Base-by-base conservation (phyloP, 2,888 invertebrate genomes). In the Rhorus exstirpatorius region DNA sequence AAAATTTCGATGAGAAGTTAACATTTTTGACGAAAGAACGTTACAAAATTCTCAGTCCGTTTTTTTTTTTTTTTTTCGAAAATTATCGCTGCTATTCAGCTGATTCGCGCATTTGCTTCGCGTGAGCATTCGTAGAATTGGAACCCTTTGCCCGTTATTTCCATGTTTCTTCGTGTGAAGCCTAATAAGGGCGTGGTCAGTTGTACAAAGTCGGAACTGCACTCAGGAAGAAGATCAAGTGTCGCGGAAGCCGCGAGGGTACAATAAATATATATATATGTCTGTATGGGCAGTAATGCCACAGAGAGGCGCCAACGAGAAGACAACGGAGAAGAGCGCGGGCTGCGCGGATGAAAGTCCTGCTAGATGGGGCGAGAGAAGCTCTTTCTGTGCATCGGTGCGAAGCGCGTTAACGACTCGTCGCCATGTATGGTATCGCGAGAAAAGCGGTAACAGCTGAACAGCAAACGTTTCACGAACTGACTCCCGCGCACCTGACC, bases 371-470 rank as follows among this genome's bases (percentile, higher is more conserved):
- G 58, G 31, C 44, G 71, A 46, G 31, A 58, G 71, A 46, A 58
- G 58, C 58, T 71, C 46, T 61, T 12, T 41, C 63, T 44, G 70
- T 58, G 63, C 78, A 65, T 55, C 14, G 70, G 71, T 65, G 78
- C 78, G 78, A 78, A 55, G 35, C 46, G 78, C 78, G 78, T 78
- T 78, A 78, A 78, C 78, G 78, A 78, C 63, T 65, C 63, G 63
- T 78, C 63, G 71, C 78, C 78, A 65, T 78, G 71, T 78, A 78
- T 14, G 78, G 78, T 58, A 78, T 55, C 78, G 78, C 55, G 63
- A 26, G 17, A 19, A 24, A 61, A 19, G 17, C 38, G 17, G 3
- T 7, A 10, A 61, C 21, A 41, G 7, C 35, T 3, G 14, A 21
- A 41, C 17, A 61, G 60, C 38, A 61, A n/a, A 8, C 38, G 60